Evolutionary conservation across 2,888 invertebrate genomes (phyloP).

Genomic region (Ariolimax columbianus): DNA sequence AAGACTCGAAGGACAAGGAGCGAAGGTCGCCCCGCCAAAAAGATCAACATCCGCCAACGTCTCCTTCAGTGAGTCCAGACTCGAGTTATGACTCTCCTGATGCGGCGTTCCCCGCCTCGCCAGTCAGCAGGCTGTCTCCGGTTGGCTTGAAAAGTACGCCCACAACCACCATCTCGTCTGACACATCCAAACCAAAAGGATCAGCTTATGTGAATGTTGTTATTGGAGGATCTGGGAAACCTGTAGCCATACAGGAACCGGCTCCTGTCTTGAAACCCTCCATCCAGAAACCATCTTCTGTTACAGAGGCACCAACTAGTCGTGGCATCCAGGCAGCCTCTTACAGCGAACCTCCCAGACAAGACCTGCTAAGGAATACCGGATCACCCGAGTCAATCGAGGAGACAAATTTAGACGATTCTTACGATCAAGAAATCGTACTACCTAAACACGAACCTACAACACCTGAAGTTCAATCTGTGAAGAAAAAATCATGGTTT

Average conservation of each 20-base stretch:
- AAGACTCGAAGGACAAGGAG: slow-evolving; percentile 26
- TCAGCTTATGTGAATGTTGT: neutral
- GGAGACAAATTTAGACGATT: slow-evolving; percentile 49
- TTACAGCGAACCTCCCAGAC: neutral
- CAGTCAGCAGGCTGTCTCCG: slow-evolving; percentile 19
- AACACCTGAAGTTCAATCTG: neutral
- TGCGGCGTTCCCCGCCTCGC: slow-evolving; percentile 34
- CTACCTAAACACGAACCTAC: slow-evolving; percentile 10
- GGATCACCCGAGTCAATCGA: slow-evolving; percentile 22
- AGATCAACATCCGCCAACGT: slow-evolving; percentile 14
- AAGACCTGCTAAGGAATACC: neutral
- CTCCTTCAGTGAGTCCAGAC: slow-evolving; percentile 32
- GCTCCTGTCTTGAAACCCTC: slow-evolving; percentile 27
- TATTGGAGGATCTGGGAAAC: neutral
- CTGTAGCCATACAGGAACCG: neutral
- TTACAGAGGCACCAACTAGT: neutral
- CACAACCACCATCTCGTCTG: slow-evolving; percentile 1
- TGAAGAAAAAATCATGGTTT: slow-evolving; percentile 44
- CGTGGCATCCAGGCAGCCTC: neutral
- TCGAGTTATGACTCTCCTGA: slow-evolving; percentile 45
- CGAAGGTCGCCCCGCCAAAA: slow-evolving; percentile 16
- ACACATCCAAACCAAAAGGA: neutral
- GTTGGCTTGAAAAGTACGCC: neutral
- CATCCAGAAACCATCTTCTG: neutral
- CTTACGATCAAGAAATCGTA: neutral